Evolutionary conservation across 2,888 invertebrate genomes (phyloP), one percentile per base, ranked within the genome.

Genomic region (Eurois occulta): DNA sequence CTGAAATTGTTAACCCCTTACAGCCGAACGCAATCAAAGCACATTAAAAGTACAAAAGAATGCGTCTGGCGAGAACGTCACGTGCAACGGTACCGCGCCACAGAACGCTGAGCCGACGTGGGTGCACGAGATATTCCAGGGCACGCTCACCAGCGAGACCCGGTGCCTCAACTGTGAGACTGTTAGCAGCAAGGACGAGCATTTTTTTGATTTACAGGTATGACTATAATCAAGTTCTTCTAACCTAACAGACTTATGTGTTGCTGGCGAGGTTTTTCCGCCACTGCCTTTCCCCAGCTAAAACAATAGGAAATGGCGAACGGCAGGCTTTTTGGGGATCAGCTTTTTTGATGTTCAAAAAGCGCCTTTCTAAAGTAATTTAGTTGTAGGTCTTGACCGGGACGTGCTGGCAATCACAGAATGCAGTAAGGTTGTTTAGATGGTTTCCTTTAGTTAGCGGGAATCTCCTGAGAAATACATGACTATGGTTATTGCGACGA

Each of bases 111-210:
- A 99, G 91, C 99, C 99, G 71, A 99, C 99, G 1, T 99, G 99
- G 99, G 99, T 99, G 81, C 99, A 99, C 94, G 99, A 99, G 96
- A 99, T 99, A 93, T 99, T 99, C 97, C 99, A 99, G 82, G 99
- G 99, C 86, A 99, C 99, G 74, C 97, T 99, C 84, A 99, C 99
- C 7, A 99, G 99, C 94, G 99, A 99, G 97, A 99, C 99, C 3
- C 97, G 99, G 90, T 99, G 99, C 97, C 98, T 99, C 90, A 99
- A 99, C 96, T 99, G 99, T 97, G 99, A 99, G 97, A 99, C 99
- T 87, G 99, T 99, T 92, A 99, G 99, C 97, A 99, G 99, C 96
- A 99, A 99, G 96, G 99, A 99, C 96, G 99, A 99, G 95, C 99
- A 99, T 94, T 99, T 99, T 96, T 98, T 99, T 92, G 99, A 99